Evolutionary conservation across 2,113 vertebrate genomes (phyloP), one percentile per base, ranked within the genome.

Genomic region (Amazona vittata): DNA sequence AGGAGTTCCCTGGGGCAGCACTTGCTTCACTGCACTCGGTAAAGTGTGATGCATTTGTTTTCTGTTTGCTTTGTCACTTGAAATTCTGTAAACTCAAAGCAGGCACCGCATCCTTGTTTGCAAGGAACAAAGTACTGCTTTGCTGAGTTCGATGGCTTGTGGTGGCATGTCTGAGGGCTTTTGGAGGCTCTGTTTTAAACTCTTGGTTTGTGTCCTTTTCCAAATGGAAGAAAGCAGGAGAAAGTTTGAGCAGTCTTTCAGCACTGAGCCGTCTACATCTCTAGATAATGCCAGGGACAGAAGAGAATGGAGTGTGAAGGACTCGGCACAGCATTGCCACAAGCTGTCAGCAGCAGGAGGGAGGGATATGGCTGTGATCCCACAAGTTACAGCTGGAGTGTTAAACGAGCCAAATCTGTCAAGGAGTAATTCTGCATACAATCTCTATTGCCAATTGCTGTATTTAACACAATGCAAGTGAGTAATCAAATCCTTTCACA

Each of bases 281-380:
- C 96, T 81, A 96, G 95, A 97, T 94, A 93, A 50, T 47, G 78
- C n/a, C 55, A 62, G 17, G 31, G 62, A 55, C 28, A n/a, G 37
- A 29, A 94, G 65, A 44, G 83, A 87, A 85, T 87, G 63, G 62
- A 67, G 70, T 55, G 60, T 24, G 83, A 90, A 70, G 68, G 70
- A 65, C 28, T 47, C 97, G 97, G 96, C 46, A 74, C 46, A 95
- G 47, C 55, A 19, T 74, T 91, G 84, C 59, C 79, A 62, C 70
- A 80, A 84, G 95, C 89, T 91, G 68, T 95, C 77, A 81, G 4
- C 41, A 86, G 60, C 65, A 71, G 69, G 21, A 37, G 73, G 26
- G 59, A 76, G 69, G 65, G 70, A 6, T 76, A 47, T 94, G 88
- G 37, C 62, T 86, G 37, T 4, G 35, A 33, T 81, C 44, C 47